phyloP scores from a whole-genome alignment of 2,113 vertebrate genomes.

The Toxostoma redivivum region DNA sequence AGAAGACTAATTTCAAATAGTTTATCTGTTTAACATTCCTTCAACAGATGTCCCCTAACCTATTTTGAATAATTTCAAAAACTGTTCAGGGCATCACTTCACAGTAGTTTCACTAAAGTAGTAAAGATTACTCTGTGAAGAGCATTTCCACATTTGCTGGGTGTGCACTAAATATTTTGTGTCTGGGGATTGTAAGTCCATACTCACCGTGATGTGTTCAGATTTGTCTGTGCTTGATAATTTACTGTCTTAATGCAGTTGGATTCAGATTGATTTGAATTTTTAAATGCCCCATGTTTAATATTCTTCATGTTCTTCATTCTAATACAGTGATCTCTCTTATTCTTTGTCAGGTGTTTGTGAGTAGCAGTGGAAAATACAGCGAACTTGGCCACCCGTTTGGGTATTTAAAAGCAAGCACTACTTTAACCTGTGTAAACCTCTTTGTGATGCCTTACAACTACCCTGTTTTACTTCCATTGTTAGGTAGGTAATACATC shows the following conservation, averaged over 20 bases:
- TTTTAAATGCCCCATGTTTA: background rate
- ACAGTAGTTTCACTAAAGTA: background rate
- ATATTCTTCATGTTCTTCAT: background rate
- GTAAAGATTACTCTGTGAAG: background rate
- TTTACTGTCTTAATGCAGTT: background rate
- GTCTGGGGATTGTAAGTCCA: background rate
- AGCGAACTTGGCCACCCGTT: conserved; percentile 82
- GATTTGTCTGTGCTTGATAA: background rate
- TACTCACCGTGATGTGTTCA: background rate
- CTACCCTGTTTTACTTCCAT: conserved; percentile 81
- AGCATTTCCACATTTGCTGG: background rate
- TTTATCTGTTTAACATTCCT: background rate
- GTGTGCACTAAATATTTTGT: background rate
- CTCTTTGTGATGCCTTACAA: conserved; percentile 88
- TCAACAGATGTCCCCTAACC: background rate
- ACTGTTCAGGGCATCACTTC: background rate
- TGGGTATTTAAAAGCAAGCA: conserved; percentile 85
- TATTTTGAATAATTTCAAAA: background rate
- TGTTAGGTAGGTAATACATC: conserved; percentile 76
- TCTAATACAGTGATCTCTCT: background rate
- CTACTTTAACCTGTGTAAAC: conserved; percentile 83
- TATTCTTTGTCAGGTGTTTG: conserved; percentile 75
- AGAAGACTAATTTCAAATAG: background rate
- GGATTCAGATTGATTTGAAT: background rate
- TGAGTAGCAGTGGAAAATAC: conserved; percentile 82